These are phyloP conservation scores for Pyrochroa serraticornis DNA, from an alignment of 2,888 invertebrate genomes.

Conservation along the genomic window DNA sequence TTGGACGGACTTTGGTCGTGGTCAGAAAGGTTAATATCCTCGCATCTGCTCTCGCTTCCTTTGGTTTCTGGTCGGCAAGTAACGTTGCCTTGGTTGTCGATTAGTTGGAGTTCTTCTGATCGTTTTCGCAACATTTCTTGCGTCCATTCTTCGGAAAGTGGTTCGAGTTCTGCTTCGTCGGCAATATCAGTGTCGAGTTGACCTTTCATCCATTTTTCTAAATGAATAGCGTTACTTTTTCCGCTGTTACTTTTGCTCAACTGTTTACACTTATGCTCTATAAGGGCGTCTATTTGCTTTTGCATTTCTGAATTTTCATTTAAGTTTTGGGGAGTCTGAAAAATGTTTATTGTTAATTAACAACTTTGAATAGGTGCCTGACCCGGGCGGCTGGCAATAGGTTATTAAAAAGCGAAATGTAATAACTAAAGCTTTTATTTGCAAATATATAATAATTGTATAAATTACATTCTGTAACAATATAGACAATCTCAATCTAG, in stretches of 20 bases:
- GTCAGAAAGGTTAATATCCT: slow-evolving; percentile 60
- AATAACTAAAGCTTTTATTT: slow-evolving; percentile 56
- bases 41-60: slow-evolving; percentile 54
- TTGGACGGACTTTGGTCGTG: slow-evolving; percentile 73
- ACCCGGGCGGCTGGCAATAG: slow-evolving; percentile 35
- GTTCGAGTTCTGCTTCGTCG: slow-evolving; percentile 58
- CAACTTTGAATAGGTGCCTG: slow-evolving; percentile 12
- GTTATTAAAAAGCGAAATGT: slow-evolving; percentile 52
- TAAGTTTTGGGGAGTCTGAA: slow-evolving; percentile 53
- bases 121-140: slow-evolving; percentile 74
- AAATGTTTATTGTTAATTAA: slow-evolving; percentile 42
- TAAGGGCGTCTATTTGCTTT: slow-evolving; percentile 65
- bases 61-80: slow-evolving; percentile 33
- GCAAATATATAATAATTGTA: slow-evolving; percentile 51
- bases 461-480: slow-evolving; percentile 54
- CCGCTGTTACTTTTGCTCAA: slow-evolving; percentile 67
- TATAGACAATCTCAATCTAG: slow-evolving; percentile 48
- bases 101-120: slow-evolving; percentile 71
- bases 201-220: slow-evolving; percentile 83
- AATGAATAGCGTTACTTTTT: slow-evolving; percentile 74
- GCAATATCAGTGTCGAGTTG: slow-evolving; percentile 63
- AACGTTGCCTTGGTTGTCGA: slow-evolving; percentile 57
- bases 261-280: slow-evolving; percentile 69
- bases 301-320: slow-evolving; percentile 51
- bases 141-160: slow-evolving; percentile 72